Evolutionary conservation across 2,888 invertebrate genomes (phyloP), one percentile per base, ranked within the genome.

Genomic region (Patella depressa): DNA sequence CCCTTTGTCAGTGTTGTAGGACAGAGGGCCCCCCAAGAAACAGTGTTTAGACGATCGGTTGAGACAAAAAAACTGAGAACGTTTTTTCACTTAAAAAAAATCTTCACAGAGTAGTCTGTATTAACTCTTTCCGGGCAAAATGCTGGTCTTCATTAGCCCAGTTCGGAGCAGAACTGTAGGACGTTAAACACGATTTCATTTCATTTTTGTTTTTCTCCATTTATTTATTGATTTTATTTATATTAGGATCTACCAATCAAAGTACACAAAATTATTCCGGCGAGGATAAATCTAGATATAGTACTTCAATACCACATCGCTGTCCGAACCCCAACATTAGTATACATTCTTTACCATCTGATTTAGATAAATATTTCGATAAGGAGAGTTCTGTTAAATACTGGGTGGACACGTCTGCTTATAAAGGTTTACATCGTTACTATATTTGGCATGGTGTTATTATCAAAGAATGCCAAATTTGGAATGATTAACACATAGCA

Each of bases 371-470:
- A 19, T 59, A 59, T 59, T 59, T 59, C 19, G 59, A 59, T 19
- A 59, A 59, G 5, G 59, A 59, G 59, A 59, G 59, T 19, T 59
- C 59, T 11, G 3, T 59, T 59, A 59, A 59, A 59, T 59, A 59
- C 19, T 59, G 59, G 59, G 59, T 59, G 0, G 59, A 59, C 19
- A 59, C 59, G 12, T n/a, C 59, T 19, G 19, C 59, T 59, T 59
- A 59, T 59, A 59, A 19, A 59, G 59, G 59, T 59, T n/a, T 59
- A 59, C 19, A 59, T 19, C 19, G 7, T 45, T 45, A 19, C 59
- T 59, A n/a, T 59, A 59, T 19, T 59, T 19, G 19, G 59, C 59
- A 59, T 59, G 59, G 59, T 59, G 59, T 59, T 59, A 45, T 45
- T 45, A 45, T 45, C 9, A 45, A 45, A 45, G 45, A 45, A 45